phyloP scores from a whole-genome alignment of 2,888 invertebrate genomes.

The Mythimna loreyi region DNA sequence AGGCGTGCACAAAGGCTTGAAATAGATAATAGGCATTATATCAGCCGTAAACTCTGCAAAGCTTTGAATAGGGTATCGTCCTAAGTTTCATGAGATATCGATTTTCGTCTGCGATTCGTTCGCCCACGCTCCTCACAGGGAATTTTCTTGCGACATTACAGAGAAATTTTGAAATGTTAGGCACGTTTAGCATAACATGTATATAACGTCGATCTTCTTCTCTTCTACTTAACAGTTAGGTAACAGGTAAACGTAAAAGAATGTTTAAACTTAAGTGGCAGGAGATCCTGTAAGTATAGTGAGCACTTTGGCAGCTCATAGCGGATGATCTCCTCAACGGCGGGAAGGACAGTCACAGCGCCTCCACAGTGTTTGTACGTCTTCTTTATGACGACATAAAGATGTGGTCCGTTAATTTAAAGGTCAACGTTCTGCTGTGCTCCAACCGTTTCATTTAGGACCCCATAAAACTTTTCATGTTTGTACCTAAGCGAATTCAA shows the following conservation, averaged over 20 bases:
- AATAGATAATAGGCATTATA: conserved; percentile 60
- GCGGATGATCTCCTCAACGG: conserved; percentile 12
- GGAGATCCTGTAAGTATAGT: conserved; percentile 2
- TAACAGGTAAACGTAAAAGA: not conserved
- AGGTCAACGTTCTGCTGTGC: conserved; percentile 65
- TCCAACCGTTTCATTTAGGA: conserved; percentile 62
- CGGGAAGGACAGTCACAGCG: conserved; percentile 12
- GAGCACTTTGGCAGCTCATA: conserved; percentile 25
- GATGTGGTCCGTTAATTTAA: conserved; percentile 68
- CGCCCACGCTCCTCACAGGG: conserved; percentile 18
- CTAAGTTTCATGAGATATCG: conserved; percentile 73
- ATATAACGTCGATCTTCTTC: not conserved
- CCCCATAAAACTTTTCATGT: conserved; percentile 42
- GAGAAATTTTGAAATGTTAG: conserved; percentile 5
- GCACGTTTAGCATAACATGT: not conserved
- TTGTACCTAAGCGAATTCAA: conserved; percentile 16
- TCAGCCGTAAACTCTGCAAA: conserved; percentile 64
- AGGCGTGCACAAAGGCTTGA: conserved; percentile 57
- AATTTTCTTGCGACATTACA: conserved; percentile 23
- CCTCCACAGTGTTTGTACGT: conserved; percentile 55
- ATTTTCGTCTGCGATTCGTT: conserved; percentile 62
- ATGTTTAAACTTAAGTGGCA: conserved; percentile 1
- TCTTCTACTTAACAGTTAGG: not conserved
- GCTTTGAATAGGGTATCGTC: conserved; percentile 71
- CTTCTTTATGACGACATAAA: conserved; percentile 72